These are phyloP conservation scores for Armadillidium nasatum DNA, from an alignment of 1,140 invertebrate species.

Conservation along the genomic window DNA sequence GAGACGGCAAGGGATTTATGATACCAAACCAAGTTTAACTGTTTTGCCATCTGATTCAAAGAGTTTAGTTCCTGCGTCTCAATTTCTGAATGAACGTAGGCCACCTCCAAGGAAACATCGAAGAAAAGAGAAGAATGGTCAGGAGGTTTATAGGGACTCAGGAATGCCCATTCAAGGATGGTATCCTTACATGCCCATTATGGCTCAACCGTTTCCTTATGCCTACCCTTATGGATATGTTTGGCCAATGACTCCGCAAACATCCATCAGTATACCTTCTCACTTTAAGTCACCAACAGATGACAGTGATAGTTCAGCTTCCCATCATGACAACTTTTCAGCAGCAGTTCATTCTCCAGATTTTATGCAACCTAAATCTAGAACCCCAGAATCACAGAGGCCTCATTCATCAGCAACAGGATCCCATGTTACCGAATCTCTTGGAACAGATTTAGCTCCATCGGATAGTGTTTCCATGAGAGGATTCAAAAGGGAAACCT, in stretches of 20 bases:
- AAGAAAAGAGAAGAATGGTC: constrained; percentile 26
- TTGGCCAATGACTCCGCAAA: constrained; percentile 24
- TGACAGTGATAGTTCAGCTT: constrained; percentile 29
- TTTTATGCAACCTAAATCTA: constrained; percentile 31
- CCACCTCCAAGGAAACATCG: constrained; percentile 39
- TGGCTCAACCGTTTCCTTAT: constrained; percentile 38
- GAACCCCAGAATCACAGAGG: constrained; percentile 24
- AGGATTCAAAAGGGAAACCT: constrained; percentile 26
- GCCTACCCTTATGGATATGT: constrained; percentile 38
- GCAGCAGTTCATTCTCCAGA: constrained; percentile 28
- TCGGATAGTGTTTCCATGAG: constrained; percentile 41
- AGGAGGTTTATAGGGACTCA: constrained; percentile 19
- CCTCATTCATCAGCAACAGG: constrained; percentile 32
- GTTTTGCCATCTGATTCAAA: constrained; percentile 8
- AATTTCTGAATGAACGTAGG: constrained; percentile 28
- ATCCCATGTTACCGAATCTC: constrained; percentile 30
- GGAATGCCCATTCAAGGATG: constrained; percentile 23
- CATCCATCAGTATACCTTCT: constrained; percentile 9
- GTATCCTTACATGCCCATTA: constrained; percentile 40
- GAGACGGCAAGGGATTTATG: constrained; percentile 21
- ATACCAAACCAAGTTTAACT: neutral
- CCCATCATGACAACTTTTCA: constrained; percentile 25
- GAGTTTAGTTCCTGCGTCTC: constrained; percentile 30
- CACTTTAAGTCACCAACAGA: constrained; percentile 23
- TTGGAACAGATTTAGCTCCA: constrained; percentile 31